phyloP scores from a whole-genome alignment of 2,888 invertebrate genomes.

The Torymus auratus region DNA sequence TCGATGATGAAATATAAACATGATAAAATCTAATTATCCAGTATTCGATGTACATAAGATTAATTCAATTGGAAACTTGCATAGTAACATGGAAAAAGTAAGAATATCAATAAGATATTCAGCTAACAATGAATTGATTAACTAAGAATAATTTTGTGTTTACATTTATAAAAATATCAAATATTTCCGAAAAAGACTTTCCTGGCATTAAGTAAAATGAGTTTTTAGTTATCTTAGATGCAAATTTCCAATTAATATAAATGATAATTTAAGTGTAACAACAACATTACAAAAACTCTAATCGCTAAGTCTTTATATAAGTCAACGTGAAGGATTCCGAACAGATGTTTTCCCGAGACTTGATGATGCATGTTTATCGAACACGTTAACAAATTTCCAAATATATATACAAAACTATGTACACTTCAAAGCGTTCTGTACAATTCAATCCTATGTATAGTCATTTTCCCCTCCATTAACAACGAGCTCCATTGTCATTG shows the following conservation, averaged over 20 bases:
- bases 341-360: conserved; percentile 55
- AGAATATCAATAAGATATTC: conserved; percentile 2
- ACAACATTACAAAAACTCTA: conserved; percentile 50
- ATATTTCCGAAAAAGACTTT: background rate
- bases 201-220: background rate
- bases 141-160: conserved; percentile 11
- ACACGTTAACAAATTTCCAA: conserved; percentile 55
- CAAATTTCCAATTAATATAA: conserved; percentile 47
- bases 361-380: conserved; percentile 50
- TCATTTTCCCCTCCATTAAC: conserved; percentile 49
- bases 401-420: conserved; percentile 54
- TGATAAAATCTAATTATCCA: conserved; percentile 50
- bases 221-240: background rate
- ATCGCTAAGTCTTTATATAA: conserved; percentile 44
- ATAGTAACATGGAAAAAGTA: conserved; percentile 13
- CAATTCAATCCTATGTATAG: conserved; percentile 40
- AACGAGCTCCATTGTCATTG: conserved; percentile 7
- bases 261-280: conserved; percentile 51
- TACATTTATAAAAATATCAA: conserved; percentile 58
- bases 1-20: conserved; percentile 44
- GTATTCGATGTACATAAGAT: conserved; percentile 50
- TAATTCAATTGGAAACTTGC: conserved; percentile 49
- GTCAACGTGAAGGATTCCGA: conserved; percentile 50
- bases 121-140: background rate
- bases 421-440: conserved; percentile 54